Base-by-base conservation (phyloP, 2,888 invertebrate species). In the Diadegma fenestrale region DNA sequence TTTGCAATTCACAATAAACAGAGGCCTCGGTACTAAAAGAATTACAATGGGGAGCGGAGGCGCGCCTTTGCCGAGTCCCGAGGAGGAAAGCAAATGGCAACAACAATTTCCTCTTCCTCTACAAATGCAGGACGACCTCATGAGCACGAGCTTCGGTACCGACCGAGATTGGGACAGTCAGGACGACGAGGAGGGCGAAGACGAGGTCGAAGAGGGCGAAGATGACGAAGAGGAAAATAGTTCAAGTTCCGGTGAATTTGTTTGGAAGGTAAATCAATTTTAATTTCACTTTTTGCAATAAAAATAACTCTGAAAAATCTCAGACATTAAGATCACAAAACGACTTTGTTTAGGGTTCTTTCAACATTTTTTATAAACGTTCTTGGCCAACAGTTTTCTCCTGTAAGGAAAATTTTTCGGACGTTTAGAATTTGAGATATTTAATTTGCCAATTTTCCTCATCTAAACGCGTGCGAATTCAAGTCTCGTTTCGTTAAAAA, bases 201-300 rank as follows among this genome's bases (percentile, higher is more conserved):
- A 90, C 3, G 91, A 91, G n/a, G 90, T 86, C 0, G 93, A 94
- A 88, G 92, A 91, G 82, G 94, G 94, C 45, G 93, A 94, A 48
- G 95, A 95, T 83, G 95, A 95, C 7, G 93, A 94, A 80, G 93
- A 94, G 26, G 96, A 95, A 85, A 95, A 95, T n/a, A 95, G 96
- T 86, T 97, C 97, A 45, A 97, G 96, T 7, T 97, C 97, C 86
- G 97, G 97, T 12, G 97, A 97, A 93, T 97, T 97, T 91, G 96
- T 97, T 84, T 97, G 97, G 97, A 97, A 96, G 96, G 97, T 97
- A 91, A 90, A 41, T 37, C n/a, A 41, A 22, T 61, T 17, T 2
- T 30, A 68, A 80, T 58, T 4, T 14, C 26, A 1, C 12, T 26
- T 58, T 26, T 54, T 54, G 12, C 7, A 7, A 37, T 37, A 54